phyloP scores from a whole-genome alignment of 35 echinoderm and acorn worm species.

The Stichopus chloronotus region DNA sequence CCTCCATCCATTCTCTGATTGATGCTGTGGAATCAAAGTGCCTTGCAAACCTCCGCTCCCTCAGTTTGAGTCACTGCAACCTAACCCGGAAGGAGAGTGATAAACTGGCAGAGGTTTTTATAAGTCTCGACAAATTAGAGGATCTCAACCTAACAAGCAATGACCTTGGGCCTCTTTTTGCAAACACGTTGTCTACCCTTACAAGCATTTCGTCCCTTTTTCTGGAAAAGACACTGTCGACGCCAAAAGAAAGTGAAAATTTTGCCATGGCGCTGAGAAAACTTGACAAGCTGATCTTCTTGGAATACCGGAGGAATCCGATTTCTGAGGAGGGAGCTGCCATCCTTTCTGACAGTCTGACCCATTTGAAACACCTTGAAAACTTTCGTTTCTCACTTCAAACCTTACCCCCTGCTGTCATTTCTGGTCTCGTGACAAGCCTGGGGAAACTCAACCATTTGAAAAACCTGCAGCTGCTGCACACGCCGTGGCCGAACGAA shows the following conservation, averaged over 20 bases:
- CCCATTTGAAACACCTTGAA: background rate
- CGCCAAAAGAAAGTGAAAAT: background rate
- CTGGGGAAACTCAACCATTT: background rate
- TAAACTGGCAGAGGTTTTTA: background rate
- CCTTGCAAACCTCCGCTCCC: background rate
- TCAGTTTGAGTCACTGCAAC: conserved; percentile 37
- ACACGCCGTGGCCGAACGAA: conserved; percentile 32
- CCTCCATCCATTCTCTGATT: background rate
- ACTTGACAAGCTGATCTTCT: background rate
- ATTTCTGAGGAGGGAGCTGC: background rate
- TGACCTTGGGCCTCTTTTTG: conserved; percentile 20
- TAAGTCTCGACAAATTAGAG: background rate
- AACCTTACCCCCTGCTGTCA: background rate
- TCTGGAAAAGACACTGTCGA: conserved; percentile 39
- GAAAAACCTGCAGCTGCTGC: conserved; percentile 8
- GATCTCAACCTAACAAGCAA: conserved; percentile 37
- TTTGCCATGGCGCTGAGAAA: conserved; percentile 28
- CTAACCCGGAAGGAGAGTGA: background rate
- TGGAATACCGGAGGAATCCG: conserved; percentile 29
- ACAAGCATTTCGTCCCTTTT: background rate
- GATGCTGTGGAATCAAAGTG: background rate
- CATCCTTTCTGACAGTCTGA: conserved; percentile 5
- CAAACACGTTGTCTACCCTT: background rate
- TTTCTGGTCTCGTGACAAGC: background rate
- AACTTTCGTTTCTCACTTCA: conserved; percentile 3